phyloP scores from a whole-genome alignment of 1,140 invertebrate genomes.

The Maconellicoccus hirsutus region DNA sequence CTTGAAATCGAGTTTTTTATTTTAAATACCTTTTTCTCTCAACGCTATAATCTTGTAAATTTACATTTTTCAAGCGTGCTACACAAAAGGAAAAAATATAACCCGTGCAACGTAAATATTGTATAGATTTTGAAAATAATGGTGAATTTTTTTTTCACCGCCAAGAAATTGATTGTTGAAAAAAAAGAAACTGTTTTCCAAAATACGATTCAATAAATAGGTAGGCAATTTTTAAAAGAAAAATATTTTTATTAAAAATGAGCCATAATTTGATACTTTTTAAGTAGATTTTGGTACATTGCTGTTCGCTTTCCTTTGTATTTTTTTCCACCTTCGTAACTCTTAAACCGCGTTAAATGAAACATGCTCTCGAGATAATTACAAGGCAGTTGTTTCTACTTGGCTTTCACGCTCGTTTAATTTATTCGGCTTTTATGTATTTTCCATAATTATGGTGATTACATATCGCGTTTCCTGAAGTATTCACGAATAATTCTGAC shows the following conservation, averaged over 20 bases:
- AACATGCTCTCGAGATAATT: not conserved
- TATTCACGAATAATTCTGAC: not conserved
- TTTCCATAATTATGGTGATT: conserved; percentile 9
- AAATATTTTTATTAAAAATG: not conserved
- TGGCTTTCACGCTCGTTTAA: not conserved
- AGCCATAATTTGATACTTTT: not conserved
- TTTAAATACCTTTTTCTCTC: conserved; percentile 9
- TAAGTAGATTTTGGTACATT: not conserved
- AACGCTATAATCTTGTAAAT: conserved; percentile 1
- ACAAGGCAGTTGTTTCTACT: not conserved
- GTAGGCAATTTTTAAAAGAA: not conserved
- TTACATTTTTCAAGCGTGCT: not conserved
- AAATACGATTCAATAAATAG: not conserved
- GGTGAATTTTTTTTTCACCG: not conserved
- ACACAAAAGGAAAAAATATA: not conserved
- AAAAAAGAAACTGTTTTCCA: not conserved
- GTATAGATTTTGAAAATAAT: not conserved
- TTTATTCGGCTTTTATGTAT: conserved; percentile 3
- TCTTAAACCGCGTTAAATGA: not conserved
- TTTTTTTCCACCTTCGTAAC: not conserved
- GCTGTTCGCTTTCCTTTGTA: not conserved
- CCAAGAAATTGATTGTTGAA: not conserved
- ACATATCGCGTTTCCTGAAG: not conserved
- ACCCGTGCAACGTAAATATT: no score
- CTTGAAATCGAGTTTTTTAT: not conserved